Conservation (phyloP, 2,113 vertebrate species). For the Taurulus bubalis region DNA sequence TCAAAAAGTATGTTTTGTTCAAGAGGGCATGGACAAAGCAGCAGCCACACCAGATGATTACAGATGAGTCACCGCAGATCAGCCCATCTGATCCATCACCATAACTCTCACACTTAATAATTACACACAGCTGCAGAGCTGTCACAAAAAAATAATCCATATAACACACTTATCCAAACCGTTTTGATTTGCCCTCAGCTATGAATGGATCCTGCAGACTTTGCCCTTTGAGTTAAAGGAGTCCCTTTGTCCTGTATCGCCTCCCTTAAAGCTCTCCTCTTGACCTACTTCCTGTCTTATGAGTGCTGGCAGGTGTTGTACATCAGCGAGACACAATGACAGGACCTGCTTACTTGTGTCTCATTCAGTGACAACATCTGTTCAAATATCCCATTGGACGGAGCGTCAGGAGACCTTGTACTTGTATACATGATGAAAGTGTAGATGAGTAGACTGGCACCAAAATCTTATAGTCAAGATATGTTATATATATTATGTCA, state of each 20-base stretch:
- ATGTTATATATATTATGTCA: not conserved
- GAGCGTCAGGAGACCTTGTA: slow-evolving; percentile 32
- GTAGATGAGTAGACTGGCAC: not conserved
- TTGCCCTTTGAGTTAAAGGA: slow-evolving; percentile 7
- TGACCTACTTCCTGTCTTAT: slow-evolving; percentile 61
- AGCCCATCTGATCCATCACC: not conserved
- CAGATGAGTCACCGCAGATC: not conserved
- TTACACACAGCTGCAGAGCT: not conserved
- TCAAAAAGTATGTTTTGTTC: not conserved
- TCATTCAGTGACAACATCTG: slow-evolving; percentile 63
- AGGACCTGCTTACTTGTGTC: slow-evolving; percentile 68
- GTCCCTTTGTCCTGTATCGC: slow-evolving; percentile 31
- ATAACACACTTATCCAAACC: not conserved
- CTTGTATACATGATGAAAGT: not conserved
- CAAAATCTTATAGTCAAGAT: not conserved
- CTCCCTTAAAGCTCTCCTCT: slow-evolving; percentile 17
- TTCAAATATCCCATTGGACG: slow-evolving; percentile 56
- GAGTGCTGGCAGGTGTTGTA: slow-evolving; percentile 70
- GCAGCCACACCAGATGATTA: not conserved
- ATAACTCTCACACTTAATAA: not conserved
- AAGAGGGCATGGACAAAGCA: not conserved
- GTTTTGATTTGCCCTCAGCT: not conserved
- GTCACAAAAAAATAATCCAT: not conserved
- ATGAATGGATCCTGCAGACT: not conserved
- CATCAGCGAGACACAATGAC: slow-evolving; percentile 67